phyloP scores from a whole-genome alignment of 2,888 invertebrate genomes.

The Chesias legatella region DNA sequence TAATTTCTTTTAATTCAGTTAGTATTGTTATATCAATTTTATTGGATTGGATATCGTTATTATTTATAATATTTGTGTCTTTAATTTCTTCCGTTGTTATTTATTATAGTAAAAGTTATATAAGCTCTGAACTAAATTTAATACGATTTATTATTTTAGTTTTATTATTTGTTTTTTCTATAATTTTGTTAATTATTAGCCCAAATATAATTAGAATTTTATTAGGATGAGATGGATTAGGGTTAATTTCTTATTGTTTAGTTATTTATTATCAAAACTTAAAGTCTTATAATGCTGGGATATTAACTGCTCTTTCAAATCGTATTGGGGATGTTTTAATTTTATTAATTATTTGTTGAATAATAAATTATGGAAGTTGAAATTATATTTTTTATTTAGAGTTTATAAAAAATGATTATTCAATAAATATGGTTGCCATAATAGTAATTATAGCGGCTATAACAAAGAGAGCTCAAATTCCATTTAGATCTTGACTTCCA shows the following conservation, averaged over 20 bases:
- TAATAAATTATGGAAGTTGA: constrained; percentile 77
- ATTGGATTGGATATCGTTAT: constrained; percentile 83
- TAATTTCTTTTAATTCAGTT: constrained; percentile 73
- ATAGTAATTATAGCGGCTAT: constrained; percentile 80
- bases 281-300: constrained; percentile 84
- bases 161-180: constrained; percentile 83
- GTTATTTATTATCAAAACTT: constrained; percentile 86
- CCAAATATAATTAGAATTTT: constrained; percentile 86
- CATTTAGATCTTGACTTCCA: constrained; percentile 88
- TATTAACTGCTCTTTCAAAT: constrained; percentile 86
- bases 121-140: constrained; percentile 77
- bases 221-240: constrained; percentile 87
- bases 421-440: constrained; percentile 60
- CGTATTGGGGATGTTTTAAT: constrained; percentile 86
- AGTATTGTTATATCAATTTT: constrained; percentile 76
- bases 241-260: constrained; percentile 85
- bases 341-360: constrained; percentile 81
- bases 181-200: constrained; percentile 84
- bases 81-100: constrained; percentile 84
- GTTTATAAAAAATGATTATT: constrained; percentile 65
- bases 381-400: constrained; percentile 78
- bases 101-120: constrained; percentile 84
- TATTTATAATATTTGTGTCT: constrained; percentile 83
- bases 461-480: constrained; percentile 90
- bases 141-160: constrained; percentile 84